phyloP scores from a whole-genome alignment of 2,888 invertebrate species.

The Erpobdella octoculata region DNA sequence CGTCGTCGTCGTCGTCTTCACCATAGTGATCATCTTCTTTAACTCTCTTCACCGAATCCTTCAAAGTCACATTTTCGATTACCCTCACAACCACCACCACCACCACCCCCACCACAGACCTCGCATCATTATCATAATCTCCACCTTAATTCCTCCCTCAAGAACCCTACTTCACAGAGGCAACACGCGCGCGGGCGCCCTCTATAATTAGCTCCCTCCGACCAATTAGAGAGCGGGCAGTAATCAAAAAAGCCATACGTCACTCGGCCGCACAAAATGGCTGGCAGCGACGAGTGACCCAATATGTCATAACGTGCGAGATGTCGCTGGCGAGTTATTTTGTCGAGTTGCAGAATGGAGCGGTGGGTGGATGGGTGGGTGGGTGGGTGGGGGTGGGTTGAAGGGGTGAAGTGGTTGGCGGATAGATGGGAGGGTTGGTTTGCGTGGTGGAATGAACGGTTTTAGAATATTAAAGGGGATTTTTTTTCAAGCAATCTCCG shows the following conservation, averaged over 20 bases:
- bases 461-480: background rate
- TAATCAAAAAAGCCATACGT: constrained; percentile 9
- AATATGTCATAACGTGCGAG: too few relatives aligned
- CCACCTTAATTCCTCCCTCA: background rate
- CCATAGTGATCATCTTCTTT: too few relatives aligned
- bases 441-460: background rate
- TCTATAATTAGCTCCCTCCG: background rate
- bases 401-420: background rate
- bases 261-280: background rate
- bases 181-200: background rate
- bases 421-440: background rate
- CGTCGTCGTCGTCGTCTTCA: too few relatives aligned
- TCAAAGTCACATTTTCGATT: background rate
- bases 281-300: background rate
- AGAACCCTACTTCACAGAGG: background rate
- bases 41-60: background rate
- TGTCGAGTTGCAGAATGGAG: background rate
- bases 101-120: background rate
- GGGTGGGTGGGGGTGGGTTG: background rate
- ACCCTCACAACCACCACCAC: background rate
- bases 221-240: background rate
- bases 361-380: background rate
- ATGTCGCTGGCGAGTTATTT: background rate
- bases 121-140: background rate
- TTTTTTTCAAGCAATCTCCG: too few relatives aligned